Conservation (phyloP, 2,113 vertebrate genomes). For the Aegotheles bennettii region DNA sequence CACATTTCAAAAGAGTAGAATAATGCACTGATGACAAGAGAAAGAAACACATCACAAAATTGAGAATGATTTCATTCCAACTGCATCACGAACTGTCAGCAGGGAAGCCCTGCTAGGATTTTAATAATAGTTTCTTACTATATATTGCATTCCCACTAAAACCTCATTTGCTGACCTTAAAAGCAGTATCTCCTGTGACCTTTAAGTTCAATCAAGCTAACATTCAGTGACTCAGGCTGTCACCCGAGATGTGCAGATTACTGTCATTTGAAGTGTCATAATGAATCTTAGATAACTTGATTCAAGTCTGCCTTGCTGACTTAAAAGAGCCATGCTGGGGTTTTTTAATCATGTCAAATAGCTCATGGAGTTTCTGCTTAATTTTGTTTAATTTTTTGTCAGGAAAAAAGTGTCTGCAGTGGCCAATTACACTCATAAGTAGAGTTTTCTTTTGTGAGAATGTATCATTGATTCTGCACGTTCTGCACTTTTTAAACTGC, state of each 20-base stretch:
- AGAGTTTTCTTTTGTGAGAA: not conserved
- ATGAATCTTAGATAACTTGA: not conserved
- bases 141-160: not conserved
- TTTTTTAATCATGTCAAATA: not conserved
- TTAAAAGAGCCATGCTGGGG: not conserved
- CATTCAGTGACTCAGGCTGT: not conserved
- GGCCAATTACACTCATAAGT: not conserved
- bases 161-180: not conserved
- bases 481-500: not conserved
- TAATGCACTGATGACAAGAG: not conserved
- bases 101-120: not conserved
- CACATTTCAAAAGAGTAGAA: not conserved
- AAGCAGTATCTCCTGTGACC: not conserved
- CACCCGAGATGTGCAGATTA: not conserved
- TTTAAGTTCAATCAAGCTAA: conserved; percentile 20
- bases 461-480: fast-evolving
- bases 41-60: not conserved
- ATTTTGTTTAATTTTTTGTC: not conserved
- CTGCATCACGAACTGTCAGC: not conserved
- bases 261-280: not conserved
- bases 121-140: not conserved
- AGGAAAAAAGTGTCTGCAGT: not conserved
- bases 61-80: not conserved
- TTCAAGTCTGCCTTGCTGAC: not conserved
- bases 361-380: not conserved